Percentiles rank a stretch among this genome's conserved stretches.
These are phyloP conservation scores for Nasonia longicornis DNA, from an alignment of 1,140 invertebrate genomes.

Conservation along the genomic window DNA sequence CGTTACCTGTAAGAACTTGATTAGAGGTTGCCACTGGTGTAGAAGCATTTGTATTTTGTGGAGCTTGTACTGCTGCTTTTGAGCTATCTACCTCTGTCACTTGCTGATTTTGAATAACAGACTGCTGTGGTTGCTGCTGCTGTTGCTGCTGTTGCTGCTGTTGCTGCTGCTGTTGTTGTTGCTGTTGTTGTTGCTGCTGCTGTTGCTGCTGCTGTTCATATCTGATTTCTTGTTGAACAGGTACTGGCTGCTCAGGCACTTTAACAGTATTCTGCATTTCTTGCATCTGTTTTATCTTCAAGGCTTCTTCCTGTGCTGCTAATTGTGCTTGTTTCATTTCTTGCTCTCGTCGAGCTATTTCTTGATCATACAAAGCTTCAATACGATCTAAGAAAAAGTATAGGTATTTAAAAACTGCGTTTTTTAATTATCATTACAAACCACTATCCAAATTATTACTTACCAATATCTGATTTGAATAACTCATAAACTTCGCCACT, in stretches of 20 bases:
- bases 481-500: conserved; percentile 54
- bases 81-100: conserved; percentile 15
- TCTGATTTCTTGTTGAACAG: neutral
- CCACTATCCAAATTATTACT: neutral
- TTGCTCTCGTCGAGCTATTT: conserved; percentile 63
- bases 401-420: neutral
- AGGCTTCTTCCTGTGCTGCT: conserved; percentile 49
- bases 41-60: neutral
- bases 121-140: conserved; percentile 11
- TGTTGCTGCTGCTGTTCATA: conserved; percentile 1
- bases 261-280: conserved; percentile 24
- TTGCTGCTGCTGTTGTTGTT: too few relatives aligned
- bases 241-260: conserved; percentile 21
- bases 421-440: neutral
- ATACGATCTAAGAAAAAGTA: conserved; percentile 53
- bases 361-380: conserved; percentile 53
- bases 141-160: neutral
- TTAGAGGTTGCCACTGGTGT: neutral
- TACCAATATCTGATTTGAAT: conserved; percentile 68
- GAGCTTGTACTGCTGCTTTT: neutral
- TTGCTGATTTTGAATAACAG: conserved; percentile 15
- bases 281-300: conserved; percentile 34
- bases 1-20: conserved; percentile 11
- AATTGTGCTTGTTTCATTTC: conserved; percentile 58
- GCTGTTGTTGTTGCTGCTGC: neutral